These are phyloP conservation scores for Abramis brama DNA, from an alignment of 2,113 vertebrate species.

Conservation along the genomic window DNA sequence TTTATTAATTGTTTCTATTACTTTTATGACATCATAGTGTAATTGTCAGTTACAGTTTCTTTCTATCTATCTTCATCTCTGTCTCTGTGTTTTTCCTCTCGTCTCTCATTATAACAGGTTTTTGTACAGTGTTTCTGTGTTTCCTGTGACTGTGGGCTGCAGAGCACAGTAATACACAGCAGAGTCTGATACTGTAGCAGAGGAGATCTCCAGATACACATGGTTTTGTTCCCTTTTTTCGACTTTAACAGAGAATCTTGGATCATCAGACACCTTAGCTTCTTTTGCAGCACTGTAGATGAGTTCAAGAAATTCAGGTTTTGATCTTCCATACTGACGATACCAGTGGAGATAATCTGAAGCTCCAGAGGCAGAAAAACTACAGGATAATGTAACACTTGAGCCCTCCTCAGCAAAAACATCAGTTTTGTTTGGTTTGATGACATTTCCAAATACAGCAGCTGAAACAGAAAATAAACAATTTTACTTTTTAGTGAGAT, in stretches of 20 bases:
- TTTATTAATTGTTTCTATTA: no score
- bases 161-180: slow-evolving; percentile 2
- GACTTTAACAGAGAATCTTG: no score
- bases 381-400: neutral
- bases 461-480: neutral
- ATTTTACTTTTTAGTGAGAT: no score
- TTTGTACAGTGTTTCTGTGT: neutral
- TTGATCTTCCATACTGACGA: slow-evolving; percentile 10
- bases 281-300: neutral
- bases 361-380: no score
- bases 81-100: no score
- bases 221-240: neutral
- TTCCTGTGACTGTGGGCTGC: neutral
- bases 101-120: no score
- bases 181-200: neutral
- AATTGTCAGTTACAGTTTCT: no score
- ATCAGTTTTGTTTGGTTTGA: neutral
- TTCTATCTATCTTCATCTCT: no score
- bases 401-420: neutral
- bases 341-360: neutral
- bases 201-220: neutral
- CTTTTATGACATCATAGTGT: no score
- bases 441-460: neutral
- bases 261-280: rapidly evolving
- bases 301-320: no score